Evolutionary conservation across 2,888 invertebrate species (phyloP).

Genomic region (Campopleginae sp.): DNA sequence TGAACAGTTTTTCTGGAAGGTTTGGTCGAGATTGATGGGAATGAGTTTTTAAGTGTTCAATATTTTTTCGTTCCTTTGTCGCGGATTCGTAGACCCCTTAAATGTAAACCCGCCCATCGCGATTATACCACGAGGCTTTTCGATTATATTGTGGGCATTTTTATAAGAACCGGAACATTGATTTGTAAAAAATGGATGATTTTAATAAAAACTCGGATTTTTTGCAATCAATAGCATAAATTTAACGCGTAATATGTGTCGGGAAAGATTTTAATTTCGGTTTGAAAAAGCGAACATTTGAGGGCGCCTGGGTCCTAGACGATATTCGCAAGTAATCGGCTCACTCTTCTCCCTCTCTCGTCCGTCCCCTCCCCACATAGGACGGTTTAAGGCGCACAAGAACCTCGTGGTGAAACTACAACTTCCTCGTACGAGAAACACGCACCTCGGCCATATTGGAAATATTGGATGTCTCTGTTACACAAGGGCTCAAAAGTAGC

Average conservation of each 20-base stretch:
- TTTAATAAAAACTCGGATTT: slow-evolving; percentile 71
- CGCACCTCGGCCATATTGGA: slow-evolving; percentile 83
- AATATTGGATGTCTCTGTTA: slow-evolving; percentile 84
- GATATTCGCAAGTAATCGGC: slow-evolving; percentile 70
- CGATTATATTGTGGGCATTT: slow-evolving; percentile 41
- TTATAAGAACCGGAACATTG: slow-evolving; percentile 39
- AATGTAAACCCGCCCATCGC: slow-evolving; percentile 72
- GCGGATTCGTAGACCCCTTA: slow-evolving; percentile 41
- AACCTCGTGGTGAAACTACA: slow-evolving; percentile 81
- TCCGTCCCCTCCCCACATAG: neutral
- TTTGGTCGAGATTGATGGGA: neutral
- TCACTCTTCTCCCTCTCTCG: slow-evolving; percentile 54
- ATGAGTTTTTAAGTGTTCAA: neutral
- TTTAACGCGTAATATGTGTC: slow-evolving; percentile 17
- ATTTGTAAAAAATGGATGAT: slow-evolving; percentile 62
- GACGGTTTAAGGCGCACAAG: slow-evolving; percentile 52
- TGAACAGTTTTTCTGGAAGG: neutral
- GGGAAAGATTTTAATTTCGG: slow-evolving; percentile 46
- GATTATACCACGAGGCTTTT: slow-evolving; percentile 59
- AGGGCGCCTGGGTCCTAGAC: slow-evolving; percentile 78
- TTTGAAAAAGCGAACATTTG: slow-evolving; percentile 28
- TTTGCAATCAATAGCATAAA: slow-evolving; percentile 41
- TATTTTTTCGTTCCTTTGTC: slow-evolving; percentile 16
- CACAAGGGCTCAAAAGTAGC: slow-evolving; percentile 84
- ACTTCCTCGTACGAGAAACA: slow-evolving; percentile 43